Base-by-base conservation (phyloP, 2,888 invertebrate species). In the Synergus itoensis region DNA sequence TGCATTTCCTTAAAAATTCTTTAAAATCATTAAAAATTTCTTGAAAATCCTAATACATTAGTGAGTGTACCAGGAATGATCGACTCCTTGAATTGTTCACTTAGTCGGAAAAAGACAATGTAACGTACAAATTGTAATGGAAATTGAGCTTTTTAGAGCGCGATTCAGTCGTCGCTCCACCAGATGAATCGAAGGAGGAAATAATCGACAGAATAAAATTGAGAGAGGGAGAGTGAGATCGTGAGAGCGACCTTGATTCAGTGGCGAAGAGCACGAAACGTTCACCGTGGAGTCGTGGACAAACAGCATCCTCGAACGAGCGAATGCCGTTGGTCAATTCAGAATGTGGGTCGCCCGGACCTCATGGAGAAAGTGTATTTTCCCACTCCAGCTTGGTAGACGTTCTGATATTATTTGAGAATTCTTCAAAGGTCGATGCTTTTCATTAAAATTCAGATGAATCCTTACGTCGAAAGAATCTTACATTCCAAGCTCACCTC, bases 171-270 rank as follows among this genome's bases (percentile, higher is more conserved):
- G 48, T 53, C 45, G 48, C n/a, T 16, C 5, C 53, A 18, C 9
- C 57, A 57, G 48, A 57, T 73, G 48, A 73, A 53, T 53, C 48
- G 48, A 73, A 48, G 21, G 73, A 73, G 45, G 48, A 73, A 48
- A 53, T 67, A 80, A 83, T 81, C 82, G 82, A 7, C 36, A 57
- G 80, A 79, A 80, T 79, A 82, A 77, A 81, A 84, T 81, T 84
- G 82, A 83, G 82, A 82, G 82, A 84, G 82, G 80, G 86, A 84
- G 86, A 87, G 73, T 53, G 73, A 87, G 87, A 87, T 89, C 88
- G 90, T 88, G 90, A 89, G 90, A 90, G 90, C 85, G 90, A 90
- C 90, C 90, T 90, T 90, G 90, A 90, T 90, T 90, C 87, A 62
- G 40, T 77, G 80, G 79, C 81, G 65, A 63, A 53, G 77, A 53